Evolutionary conservation across 2,113 vertebrate species (phyloP).

Genomic region (Alectura lathami): DNA sequence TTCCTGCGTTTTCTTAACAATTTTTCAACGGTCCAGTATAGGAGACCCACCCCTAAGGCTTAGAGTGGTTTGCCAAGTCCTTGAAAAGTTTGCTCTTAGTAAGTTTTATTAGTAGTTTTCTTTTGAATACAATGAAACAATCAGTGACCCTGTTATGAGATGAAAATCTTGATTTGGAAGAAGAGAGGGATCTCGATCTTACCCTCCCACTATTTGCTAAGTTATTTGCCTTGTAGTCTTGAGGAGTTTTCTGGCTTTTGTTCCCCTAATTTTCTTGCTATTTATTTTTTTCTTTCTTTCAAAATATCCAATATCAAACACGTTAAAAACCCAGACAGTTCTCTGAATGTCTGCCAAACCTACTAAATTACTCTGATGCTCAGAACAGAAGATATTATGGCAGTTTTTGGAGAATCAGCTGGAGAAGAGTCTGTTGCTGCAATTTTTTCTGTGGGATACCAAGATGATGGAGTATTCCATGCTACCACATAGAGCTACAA

Average conservation of each 20-base stretch:
- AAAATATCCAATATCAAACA: background rate
- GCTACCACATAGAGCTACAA: background rate
- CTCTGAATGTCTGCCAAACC: background rate
- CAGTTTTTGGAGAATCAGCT: conserved; percentile 27
- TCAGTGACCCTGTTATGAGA: background rate
- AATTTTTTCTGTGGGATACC: conserved; percentile 9
- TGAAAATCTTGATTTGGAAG: background rate
- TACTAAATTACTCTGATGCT: background rate
- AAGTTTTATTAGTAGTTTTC: fast-evolving
- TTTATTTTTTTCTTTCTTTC: background rate
- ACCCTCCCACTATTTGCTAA: background rate
- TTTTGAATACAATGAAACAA: background rate
- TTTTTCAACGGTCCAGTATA: background rate
- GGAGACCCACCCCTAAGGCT: background rate
- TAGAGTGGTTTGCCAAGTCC: background rate
- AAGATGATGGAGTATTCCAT: background rate
- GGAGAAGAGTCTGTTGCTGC: conserved; percentile 2
- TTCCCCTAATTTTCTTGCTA: fast-evolving
- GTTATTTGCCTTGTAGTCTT: background rate
- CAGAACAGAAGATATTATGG: background rate
- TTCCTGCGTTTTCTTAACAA: background rate
- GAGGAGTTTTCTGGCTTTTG: background rate
- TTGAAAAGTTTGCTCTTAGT: background rate
- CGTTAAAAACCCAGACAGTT: background rate
- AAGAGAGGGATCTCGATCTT: background rate